A percentile compares a stretch with the other conserved stretches of the same genome.
Conservation (phyloP, 2,888 invertebrate genomes). For the Plebejus argus region DNA sequence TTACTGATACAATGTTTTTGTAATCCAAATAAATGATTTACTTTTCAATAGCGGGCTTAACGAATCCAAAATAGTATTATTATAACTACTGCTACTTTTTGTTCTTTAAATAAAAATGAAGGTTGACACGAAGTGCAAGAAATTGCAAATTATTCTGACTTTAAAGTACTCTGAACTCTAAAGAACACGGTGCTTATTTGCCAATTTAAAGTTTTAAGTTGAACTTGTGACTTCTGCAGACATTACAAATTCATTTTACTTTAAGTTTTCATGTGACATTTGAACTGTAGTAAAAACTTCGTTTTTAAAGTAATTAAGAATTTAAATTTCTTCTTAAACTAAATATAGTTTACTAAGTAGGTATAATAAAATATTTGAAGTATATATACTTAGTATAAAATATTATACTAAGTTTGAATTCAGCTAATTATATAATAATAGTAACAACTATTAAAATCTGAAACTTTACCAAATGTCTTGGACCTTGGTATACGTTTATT, state of each 20-base stretch:
- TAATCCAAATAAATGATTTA: not conserved
- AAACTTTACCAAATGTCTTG: too few relatives aligned
- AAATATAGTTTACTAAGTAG: not conserved
- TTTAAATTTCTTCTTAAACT: not conserved
- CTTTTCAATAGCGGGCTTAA: not conserved
- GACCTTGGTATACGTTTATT: too few relatives aligned
- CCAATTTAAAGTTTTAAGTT: not conserved
- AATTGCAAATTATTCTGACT: not conserved
- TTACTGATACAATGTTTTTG: not conserved
- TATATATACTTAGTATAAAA: too few relatives aligned
- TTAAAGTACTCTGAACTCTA: not conserved
- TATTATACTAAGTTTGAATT: too few relatives aligned
- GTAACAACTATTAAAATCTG: too few relatives aligned
- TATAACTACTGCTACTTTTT: not conserved
- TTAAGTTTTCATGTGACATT: not conserved
- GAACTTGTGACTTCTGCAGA: constrained; percentile 6
- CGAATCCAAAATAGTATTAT: not conserved
- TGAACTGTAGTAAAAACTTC: constrained; percentile 15
- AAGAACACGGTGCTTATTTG: not conserved
- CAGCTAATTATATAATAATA: too few relatives aligned
- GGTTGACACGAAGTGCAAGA: not conserved
- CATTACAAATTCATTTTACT: constrained; percentile 7
- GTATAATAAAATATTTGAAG: too few relatives aligned
- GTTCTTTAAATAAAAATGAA: not conserved
- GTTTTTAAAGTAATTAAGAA: not conserved